Evolutionary conservation across 2,888 invertebrate species (phyloP).

Genomic region (Papilio elwesi): DNA sequence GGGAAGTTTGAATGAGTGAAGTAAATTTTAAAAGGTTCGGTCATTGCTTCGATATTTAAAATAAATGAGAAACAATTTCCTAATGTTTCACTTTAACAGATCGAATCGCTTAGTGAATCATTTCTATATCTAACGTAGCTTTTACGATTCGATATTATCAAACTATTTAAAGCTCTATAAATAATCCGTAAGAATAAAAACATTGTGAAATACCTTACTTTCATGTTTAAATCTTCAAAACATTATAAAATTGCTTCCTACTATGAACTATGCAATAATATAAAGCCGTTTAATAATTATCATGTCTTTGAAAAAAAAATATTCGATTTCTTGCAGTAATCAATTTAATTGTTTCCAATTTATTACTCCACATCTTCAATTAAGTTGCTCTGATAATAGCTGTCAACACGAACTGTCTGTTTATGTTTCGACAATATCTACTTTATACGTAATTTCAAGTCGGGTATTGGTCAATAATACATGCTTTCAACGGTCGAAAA

Average conservation of each 20-base stretch:
- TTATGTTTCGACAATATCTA: too few relatives aligned
- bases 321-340: too few relatives aligned
- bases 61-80: conserved; percentile 16
- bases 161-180: neutral
- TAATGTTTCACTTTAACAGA: neutral
- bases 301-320: too few relatives aligned
- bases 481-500: too few relatives aligned
- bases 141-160: neutral
- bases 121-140: neutral
- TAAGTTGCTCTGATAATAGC: too few relatives aligned
- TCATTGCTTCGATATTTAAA: neutral
- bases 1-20: neutral
- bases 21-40: conserved; percentile 8
- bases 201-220: neutral
- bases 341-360: neutral
- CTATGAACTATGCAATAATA: too few relatives aligned
- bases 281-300: too few relatives aligned
- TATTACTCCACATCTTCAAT: neutral
- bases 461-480: too few relatives aligned
- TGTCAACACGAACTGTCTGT: too few relatives aligned
- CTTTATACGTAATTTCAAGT: too few relatives aligned
- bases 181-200: neutral
- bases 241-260: too few relatives aligned
- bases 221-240: too few relatives aligned
- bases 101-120: neutral